These are phyloP conservation scores for Phrynosoma blainvillii DNA, from an alignment of 2,113 vertebrate species.

Conservation along the genomic window DNA sequence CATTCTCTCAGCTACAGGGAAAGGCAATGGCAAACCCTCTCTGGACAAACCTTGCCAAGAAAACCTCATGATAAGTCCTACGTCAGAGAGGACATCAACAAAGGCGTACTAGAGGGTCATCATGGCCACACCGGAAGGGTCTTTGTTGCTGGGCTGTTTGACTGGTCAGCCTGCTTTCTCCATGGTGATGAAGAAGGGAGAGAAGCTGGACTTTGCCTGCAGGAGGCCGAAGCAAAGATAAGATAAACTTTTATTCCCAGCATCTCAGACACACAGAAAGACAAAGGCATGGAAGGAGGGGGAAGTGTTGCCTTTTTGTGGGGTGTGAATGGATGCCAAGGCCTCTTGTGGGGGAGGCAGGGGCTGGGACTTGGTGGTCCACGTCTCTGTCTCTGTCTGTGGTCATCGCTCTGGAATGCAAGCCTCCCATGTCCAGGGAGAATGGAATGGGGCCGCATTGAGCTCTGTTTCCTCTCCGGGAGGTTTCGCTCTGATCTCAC, in stretches of 20 bases:
- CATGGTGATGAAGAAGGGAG: too few species aligned
- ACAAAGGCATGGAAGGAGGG: background rate
- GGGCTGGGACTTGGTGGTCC: background rate
- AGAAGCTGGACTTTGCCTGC: slow-evolving; percentile 2
- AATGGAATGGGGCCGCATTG: background rate
- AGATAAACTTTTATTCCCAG: background rate
- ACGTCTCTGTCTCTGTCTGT: background rate
- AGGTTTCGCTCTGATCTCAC: background rate
- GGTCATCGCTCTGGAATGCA: background rate
- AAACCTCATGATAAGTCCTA: too few species aligned
- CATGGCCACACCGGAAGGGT: background rate
- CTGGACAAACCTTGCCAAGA: too few species aligned
- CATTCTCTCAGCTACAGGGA: too few species aligned
- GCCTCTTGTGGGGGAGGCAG: background rate
- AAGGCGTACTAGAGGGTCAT: too few species aligned
- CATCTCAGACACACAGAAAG: too few species aligned
- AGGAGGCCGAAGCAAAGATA: background rate
- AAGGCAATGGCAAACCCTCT: too few species aligned
- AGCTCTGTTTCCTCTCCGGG: background rate
- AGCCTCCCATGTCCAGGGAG: background rate
- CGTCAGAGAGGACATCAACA: too few species aligned
- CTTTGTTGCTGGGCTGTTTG: too few species aligned
- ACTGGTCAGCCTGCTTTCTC: too few species aligned
- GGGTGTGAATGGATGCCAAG: background rate
- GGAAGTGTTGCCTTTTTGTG: background rate